Base-by-base conservation (phyloP, 2,797 vertebrate species). In the Sebastolobus alascanus region DNA sequence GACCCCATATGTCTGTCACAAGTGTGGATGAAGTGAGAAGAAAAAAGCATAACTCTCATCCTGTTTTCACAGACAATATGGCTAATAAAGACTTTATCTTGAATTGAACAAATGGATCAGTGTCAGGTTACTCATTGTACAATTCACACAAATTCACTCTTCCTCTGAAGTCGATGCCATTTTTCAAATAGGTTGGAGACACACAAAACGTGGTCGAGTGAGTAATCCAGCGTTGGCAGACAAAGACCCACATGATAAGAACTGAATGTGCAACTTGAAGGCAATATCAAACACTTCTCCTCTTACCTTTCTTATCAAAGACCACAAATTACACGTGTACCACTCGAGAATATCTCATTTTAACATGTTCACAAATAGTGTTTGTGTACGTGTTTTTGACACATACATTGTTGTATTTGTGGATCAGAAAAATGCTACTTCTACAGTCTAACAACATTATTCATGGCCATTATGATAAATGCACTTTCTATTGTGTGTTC, bases 221-320 rank as follows among this genome's bases (percentile, higher is more conserved):
- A 83, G 61, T 79, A 72, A 84, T 84, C 70, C 50, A 18, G 5
- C 25, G 10, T 69, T 82, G 84, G 73, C 79, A 86, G 68, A 85
- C 67, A 56, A 79, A 77, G 75, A 25, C 73, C 63, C 64, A 66
- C 60, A 77, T 33, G 20, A 79, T 68, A 54, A 83, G 68, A 83
- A 70, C 43, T 74, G 67, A 85, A 56, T 56, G 74, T 61, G 29
- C 77, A 75, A 85, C 64, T 79, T 72, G 67, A 78, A 77, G 52
- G 18, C 25, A 74, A 68, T 67, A 75, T 75, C 77, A 79, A 82
- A 84, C 58, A 70, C 55, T 56, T 67, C 68, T 73, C 43, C 40
- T 20, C 70, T 66, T 70, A 75, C n/a, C 25, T 71, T 58, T 61
- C 37, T 74, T 14, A 68, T 63, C 50, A 33, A 73, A 72, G 38